Conservation (phyloP, 2,888 invertebrate genomes). For the Oligia fasciuncula region DNA sequence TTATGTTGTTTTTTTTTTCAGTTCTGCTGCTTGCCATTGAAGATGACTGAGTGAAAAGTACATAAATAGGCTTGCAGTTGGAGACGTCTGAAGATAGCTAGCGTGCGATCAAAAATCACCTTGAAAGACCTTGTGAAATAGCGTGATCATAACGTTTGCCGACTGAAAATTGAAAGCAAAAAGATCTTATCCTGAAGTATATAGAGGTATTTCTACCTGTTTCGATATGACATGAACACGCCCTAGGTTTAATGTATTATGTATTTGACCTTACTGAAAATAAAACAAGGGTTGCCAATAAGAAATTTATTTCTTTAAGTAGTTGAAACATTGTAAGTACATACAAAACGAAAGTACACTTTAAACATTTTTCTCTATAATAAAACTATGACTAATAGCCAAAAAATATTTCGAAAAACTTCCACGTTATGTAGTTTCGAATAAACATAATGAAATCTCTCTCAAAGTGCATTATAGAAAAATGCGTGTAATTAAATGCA, state of each 20-base stretch:
- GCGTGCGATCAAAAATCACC: too few species aligned
- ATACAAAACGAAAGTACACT: slow-evolving; percentile 81
- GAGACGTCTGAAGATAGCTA: neutral
- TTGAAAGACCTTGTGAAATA: neutral
- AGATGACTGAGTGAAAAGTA: too few species aligned
- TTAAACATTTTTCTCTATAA: slow-evolving; percentile 67
- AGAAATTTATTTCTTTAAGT: slow-evolving; percentile 83
- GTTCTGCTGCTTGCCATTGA: neutral
- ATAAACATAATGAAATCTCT: slow-evolving; percentile 62
- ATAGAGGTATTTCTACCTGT: neutral
- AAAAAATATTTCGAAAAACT: slow-evolving; percentile 69
- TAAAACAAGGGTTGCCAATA: slow-evolving; percentile 74
- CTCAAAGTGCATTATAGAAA: slow-evolving; percentile 62
- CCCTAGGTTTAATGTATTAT: neutral
- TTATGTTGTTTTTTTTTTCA: neutral
- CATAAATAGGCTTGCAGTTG: neutral
- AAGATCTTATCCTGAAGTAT: neutral
- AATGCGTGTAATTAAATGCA: slow-evolving; percentile 65
- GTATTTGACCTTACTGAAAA: neutral
- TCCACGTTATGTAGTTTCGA: slow-evolving; percentile 58
- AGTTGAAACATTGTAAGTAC: slow-evolving; percentile 86
- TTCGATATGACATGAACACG: neutral
- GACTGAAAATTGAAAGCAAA: neutral
- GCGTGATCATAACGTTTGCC: neutral
- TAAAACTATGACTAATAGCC: slow-evolving; percentile 70